phyloP scores from a whole-genome alignment of 2,888 invertebrate genomes.

The Nomada lathburiana region DNA sequence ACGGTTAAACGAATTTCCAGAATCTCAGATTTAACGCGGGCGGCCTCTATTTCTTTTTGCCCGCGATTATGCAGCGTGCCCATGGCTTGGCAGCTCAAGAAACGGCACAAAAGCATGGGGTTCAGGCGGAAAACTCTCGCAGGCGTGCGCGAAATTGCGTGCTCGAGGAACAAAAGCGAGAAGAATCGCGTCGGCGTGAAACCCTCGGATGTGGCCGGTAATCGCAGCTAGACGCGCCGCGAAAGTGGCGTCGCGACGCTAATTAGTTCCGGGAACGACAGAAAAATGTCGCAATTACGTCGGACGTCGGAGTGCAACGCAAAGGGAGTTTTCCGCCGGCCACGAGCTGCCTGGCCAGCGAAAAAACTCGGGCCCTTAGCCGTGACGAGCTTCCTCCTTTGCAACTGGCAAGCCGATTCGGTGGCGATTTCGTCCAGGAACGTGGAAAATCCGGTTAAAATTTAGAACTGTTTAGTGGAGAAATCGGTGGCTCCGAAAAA shows the following conservation, averaged over 20 bases:
- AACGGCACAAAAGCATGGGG: neutral
- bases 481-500: too few species aligned
- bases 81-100: neutral
- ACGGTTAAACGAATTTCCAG: neutral
- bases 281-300: slow-evolving; percentile 66
- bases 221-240: slow-evolving; percentile 42
- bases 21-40: neutral
- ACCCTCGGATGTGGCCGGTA: slow-evolving; percentile 39
- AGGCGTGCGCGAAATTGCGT: slow-evolving; percentile 19
- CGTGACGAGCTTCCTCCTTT: neutral
- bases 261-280: slow-evolving; percentile 62
- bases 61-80: neutral
- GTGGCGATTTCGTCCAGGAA: too few species aligned
- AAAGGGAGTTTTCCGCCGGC: slow-evolving; percentile 2
- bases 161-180: slow-evolving; percentile 33
- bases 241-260: slow-evolving; percentile 50
- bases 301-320: neutral
- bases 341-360: slow-evolving; percentile 12
- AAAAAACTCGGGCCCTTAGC: slow-evolving; percentile 32
- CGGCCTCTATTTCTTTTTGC: neutral
- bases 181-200: slow-evolving; percentile 23
- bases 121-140: slow-evolving; percentile 18
- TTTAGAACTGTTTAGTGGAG: too few species aligned
- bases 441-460: too few species aligned
- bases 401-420: neutral